Evolutionary conservation across 1,140 invertebrate genomes (phyloP).

Genomic region (Drosophila pruinosa): DNA sequence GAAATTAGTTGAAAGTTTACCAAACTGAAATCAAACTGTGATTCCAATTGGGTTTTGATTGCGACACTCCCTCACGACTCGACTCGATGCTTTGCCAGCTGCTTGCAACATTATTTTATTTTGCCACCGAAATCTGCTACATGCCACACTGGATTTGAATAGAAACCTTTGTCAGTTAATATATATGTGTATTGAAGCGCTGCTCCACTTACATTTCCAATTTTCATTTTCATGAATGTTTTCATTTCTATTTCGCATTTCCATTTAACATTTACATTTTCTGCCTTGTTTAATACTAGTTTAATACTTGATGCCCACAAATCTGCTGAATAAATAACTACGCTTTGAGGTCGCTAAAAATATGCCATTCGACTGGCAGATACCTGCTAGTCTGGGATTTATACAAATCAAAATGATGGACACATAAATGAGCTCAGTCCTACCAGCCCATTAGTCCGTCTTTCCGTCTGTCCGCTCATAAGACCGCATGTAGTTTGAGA

Average conservation of each 20-base stretch:
- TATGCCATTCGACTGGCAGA: too few relatives aligned
- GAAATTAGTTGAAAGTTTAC: slow-evolving; percentile 64
- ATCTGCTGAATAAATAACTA: not conserved
- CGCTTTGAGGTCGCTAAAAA: too few relatives aligned
- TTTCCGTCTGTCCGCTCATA: too few relatives aligned
- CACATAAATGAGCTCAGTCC: too few relatives aligned
- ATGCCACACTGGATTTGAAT: not conserved
- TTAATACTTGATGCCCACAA: not conserved
- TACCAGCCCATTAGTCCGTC: too few relatives aligned
- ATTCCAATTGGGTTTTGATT: slow-evolving; percentile 21
- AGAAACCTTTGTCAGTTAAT: not conserved
- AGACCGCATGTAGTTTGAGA: too few relatives aligned
- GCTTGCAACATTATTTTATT: slow-evolving; percentile 6
- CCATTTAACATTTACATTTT: not conserved
- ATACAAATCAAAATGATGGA: too few relatives aligned
- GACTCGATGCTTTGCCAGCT: too few relatives aligned
- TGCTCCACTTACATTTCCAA: not conserved
- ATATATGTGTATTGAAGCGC: not conserved
- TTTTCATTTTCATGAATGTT: not conserved
- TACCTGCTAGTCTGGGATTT: too few relatives aligned
- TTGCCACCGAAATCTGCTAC: not conserved
- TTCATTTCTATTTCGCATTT: too few relatives aligned
- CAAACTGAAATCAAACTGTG: slow-evolving; percentile 42
- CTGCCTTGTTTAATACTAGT: not conserved
- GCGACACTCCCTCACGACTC: too few relatives aligned